Evolutionary conservation across 1,140 invertebrate genomes (phyloP), one percentile per base, ranked within the genome.

Genomic region (Dendrolimus kikuchii): DNA sequence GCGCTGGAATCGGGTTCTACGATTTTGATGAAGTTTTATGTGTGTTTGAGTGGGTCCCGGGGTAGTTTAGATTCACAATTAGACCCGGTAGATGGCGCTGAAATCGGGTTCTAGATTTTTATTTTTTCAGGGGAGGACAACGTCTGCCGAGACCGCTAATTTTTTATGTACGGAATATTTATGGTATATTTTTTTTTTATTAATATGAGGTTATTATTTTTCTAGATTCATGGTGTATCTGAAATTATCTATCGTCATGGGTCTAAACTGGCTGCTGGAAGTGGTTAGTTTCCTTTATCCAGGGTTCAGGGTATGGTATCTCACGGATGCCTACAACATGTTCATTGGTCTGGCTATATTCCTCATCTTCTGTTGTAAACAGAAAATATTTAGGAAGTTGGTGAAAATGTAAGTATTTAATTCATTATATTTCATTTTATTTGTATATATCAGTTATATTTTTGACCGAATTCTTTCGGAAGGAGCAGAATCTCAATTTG

Each of bases 311-410:
- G 45, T 73, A 7, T 80, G 74, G 76, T 55, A 64, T 47, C 36
- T 80, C 40, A 59, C 60, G 1, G 78, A 81, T 45, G 40, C 58
- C 4, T 81, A 77, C 60, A 80, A 81, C 41, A 57, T 70, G 5
- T 58, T 80, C 2, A 70, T 78, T 9, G 86, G 87, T 4, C 37
- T 87, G 9, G 67, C 68, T 38, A 86, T 88, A 7, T 88, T 88
- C 57, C 52, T 87, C 5, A 87, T 88, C 45, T 87, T 87, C 49
- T 72, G 87, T 5, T 84, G 77, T 59, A 88, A 88, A 49, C 78
- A 67, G 61, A 78, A 81, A 51, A 81, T 81, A 37, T 62, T 64
- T 4, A 66, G 51, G 37, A 64, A 69, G 54, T 55, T 84, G 7
- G 52, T 40, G 6, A 61, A 65, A 46, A 60, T 53, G 72, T 77